These are phyloP conservation scores for Sebastes cheni DNA, from an alignment of 2,797 vertebrate species.

Conservation along the genomic window DNA sequence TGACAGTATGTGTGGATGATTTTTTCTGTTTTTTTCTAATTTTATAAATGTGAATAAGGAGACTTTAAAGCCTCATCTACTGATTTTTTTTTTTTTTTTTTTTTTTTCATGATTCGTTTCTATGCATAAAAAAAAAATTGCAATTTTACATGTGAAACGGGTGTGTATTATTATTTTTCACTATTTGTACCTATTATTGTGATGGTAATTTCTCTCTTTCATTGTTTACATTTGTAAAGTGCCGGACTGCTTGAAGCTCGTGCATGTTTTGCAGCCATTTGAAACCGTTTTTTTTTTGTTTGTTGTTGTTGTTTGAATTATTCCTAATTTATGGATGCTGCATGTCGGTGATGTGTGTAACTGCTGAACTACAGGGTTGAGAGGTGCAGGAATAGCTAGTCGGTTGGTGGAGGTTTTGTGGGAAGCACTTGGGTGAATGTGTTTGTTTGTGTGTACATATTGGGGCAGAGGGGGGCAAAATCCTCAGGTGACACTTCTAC, in stretches of 20 bases:
- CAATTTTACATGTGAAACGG: slow-evolving; percentile 73
- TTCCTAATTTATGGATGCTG: slow-evolving; percentile 75
- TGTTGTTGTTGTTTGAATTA: slow-evolving; percentile 47
- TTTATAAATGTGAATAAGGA: slow-evolving; percentile 69
- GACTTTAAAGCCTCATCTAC: slow-evolving; percentile 60
- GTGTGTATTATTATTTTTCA: slow-evolving; percentile 61
- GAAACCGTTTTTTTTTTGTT: slow-evolving; percentile 20
- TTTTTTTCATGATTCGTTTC: slow-evolving; percentile 60
- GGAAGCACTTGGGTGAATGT: slow-evolving; percentile 63
- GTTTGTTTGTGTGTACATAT: slow-evolving; percentile 21
- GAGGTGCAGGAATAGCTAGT: slow-evolving; percentile 37
- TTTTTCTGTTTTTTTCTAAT: slow-evolving; percentile 22
- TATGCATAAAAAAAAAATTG: slow-evolving; percentile 73
- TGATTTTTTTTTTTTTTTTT: slow-evolving; percentile 41
- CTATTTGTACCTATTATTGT: slow-evolving; percentile 49
- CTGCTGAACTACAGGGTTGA: slow-evolving; percentile 61
- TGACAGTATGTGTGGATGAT: slow-evolving; percentile 47
- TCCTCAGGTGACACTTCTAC: slow-evolving; percentile 28
- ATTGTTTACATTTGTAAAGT: slow-evolving; percentile 75
- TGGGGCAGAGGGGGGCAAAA: not conserved
- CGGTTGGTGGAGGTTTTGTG: slow-evolving; percentile 43
- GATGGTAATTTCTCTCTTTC: slow-evolving; percentile 63
- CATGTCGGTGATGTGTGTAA: slow-evolving; percentile 63
- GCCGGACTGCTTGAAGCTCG: slow-evolving; percentile 61
- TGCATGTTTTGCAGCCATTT: slow-evolving; percentile 74